phyloP scores from a whole-genome alignment of 2,888 invertebrate genomes.

The Macropis europaea region DNA sequence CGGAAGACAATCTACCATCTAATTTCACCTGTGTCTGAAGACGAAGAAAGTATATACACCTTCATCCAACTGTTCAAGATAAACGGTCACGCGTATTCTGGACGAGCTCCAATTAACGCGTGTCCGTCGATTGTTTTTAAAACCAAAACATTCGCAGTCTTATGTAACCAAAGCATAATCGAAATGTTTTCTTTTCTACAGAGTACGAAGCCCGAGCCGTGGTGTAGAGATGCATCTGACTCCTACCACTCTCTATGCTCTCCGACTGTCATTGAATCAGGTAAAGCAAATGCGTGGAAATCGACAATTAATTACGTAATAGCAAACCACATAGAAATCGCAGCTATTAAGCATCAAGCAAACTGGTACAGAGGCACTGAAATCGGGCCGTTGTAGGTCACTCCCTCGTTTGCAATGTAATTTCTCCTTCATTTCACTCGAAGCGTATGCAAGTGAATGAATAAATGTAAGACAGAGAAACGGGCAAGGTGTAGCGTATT shows the following conservation, averaged over 20 bases:
- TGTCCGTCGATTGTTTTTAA: constrained; percentile 7
- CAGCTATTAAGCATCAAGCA: neutral
- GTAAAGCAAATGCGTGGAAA: constrained; percentile 51
- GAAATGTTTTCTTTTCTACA: constrained; percentile 43
- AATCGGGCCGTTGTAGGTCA: too few relatives aligned
- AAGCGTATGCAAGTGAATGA: neutral
- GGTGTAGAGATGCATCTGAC: constrained; percentile 70
- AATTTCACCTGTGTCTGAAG: too few relatives aligned
- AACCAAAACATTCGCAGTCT: neutral
- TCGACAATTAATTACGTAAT: neutral
- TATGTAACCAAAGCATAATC: constrained; percentile 3
- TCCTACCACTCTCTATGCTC: constrained; percentile 66
- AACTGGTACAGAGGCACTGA: too few relatives aligned
- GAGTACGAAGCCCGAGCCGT: constrained; percentile 58
- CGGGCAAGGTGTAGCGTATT: too few relatives aligned
- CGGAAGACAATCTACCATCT: too few relatives aligned
- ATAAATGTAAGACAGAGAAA: too few relatives aligned
- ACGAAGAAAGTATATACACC: too few relatives aligned
- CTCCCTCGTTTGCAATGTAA: too few relatives aligned
- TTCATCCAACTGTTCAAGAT: neutral
- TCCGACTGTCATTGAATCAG: constrained; percentile 71
- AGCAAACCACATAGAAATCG: neutral
- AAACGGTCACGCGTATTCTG: constrained; percentile 1
- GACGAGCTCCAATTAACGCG: constrained; percentile 17
- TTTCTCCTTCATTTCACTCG: neutral